These are phyloP conservation scores for Nannoperca australis DNA, from an alignment of 2,797 vertebrate species.

Conservation along the genomic window DNA sequence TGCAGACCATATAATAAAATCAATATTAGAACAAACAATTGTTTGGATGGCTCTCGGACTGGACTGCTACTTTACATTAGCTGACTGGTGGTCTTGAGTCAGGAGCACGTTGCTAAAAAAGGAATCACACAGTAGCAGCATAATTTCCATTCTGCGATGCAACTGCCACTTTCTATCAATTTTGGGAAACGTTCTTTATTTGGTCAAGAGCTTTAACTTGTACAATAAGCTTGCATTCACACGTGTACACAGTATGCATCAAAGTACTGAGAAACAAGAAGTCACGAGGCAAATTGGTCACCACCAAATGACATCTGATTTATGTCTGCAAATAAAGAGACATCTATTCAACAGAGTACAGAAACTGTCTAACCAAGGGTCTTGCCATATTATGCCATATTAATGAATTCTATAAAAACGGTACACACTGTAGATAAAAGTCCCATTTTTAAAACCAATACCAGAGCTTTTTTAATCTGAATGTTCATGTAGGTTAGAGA, in stretches of 20 bases:
- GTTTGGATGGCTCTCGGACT: neutral
- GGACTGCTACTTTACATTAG: neutral
- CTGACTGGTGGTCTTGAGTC: neutral
- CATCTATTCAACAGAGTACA: neutral
- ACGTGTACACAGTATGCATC: neutral
- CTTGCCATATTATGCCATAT: neutral
- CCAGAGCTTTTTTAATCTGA: neutral
- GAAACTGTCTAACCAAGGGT: neutral
- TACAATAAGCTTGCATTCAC: neutral
- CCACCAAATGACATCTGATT: neutral
- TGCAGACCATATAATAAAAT: neutral
- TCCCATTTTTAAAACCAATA: constrained; percentile 4
- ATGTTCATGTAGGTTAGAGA: neutral
- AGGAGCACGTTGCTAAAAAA: too few species aligned
- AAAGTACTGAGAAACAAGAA: neutral
- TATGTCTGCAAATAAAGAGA: neutral
- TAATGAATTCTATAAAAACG: neutral
- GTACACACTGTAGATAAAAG: neutral
- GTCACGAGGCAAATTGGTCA: neutral
- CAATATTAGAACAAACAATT: neutral
- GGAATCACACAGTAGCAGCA: too few species aligned
- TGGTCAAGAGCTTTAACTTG: neutral
- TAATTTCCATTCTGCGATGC: too few species aligned
- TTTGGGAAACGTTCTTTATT: neutral
- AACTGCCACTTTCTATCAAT: too few species aligned